phyloP scores from a whole-genome alignment of 2,888 invertebrate species.

The Luperina nickerlii region DNA sequence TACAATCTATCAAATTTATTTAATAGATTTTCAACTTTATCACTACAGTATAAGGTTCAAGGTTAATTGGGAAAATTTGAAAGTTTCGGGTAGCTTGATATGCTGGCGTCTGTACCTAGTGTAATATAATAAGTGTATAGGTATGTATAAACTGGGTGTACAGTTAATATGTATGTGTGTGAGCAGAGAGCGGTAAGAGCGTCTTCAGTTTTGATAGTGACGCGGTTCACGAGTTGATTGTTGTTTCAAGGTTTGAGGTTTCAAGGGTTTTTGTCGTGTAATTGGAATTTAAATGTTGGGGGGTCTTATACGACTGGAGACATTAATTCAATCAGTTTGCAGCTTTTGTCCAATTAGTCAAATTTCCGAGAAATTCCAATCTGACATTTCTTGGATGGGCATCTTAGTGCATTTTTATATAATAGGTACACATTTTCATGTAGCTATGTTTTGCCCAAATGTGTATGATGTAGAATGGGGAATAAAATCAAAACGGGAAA shows the following conservation, averaged over 20 bases:
- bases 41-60: no score
- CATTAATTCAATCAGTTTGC: background rate
- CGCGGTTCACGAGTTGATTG: conserved; percentile 56
- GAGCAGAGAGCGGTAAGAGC: conserved; percentile 66
- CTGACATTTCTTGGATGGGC: no score
- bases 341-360: background rate
- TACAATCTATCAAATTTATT: no score
- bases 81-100: no score
- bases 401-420: no score
- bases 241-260: no score
- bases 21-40: no score
- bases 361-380: background rate
- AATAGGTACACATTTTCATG: background rate
- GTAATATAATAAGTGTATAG: conserved; percentile 32
- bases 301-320: background rate
- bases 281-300: background rate
- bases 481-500: background rate
- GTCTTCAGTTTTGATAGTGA: conserved; percentile 76
- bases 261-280: background rate
- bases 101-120: background rate
- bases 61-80: no score
- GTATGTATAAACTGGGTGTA: conserved; percentile 57
- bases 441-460: background rate
- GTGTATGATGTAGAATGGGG: background rate
- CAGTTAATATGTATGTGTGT: conserved; percentile 64